These are phyloP conservation scores for Halcyon leucocephala DNA, from an alignment of 2,797 vertebrate genomes.

Conservation along the genomic window DNA sequence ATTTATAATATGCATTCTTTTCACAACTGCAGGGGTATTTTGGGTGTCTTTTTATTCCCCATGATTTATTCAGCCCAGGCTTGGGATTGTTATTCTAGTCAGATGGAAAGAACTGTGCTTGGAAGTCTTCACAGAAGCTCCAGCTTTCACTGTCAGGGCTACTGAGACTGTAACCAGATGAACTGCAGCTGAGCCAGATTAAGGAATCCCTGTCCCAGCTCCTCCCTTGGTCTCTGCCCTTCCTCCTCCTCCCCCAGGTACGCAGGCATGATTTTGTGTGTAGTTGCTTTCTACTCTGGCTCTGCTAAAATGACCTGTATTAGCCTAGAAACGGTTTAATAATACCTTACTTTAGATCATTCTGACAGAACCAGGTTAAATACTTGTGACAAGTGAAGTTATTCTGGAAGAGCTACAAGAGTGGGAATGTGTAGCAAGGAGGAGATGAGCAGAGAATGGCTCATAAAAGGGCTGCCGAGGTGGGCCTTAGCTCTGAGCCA, in stretches of 20 bases:
- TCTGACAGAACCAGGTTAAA: neutral
- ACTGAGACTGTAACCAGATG: neutral
- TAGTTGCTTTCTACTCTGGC: neutral
- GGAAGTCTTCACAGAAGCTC: neutral
- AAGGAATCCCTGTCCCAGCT: neutral
- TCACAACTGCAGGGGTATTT: slow-evolving; percentile 1
- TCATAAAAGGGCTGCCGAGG: neutral
- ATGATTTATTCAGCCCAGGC: neutral
- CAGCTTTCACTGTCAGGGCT: neutral
- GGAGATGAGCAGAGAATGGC: neutral
- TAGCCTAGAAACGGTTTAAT: neutral
- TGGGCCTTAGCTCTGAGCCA: neutral
- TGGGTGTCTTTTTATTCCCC: neutral
- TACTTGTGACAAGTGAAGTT: neutral
- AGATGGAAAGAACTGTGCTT: neutral
- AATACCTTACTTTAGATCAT: neutral
- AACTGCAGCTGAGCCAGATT: neutral
- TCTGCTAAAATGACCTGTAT: neutral
- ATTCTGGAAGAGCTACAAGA: neutral
- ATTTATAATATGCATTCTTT: slow-evolving; percentile 3
- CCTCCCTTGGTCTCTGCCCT: neutral
- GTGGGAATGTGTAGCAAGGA: neutral
- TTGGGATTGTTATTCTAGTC: slow-evolving; percentile 8
- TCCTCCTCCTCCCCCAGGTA: neutral
- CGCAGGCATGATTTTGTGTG: neutral